Evolutionary conservation across 2,113 vertebrate genomes (phyloP), one percentile per base, ranked within the genome.

Genomic region (Pandion haliaetus): DNA sequence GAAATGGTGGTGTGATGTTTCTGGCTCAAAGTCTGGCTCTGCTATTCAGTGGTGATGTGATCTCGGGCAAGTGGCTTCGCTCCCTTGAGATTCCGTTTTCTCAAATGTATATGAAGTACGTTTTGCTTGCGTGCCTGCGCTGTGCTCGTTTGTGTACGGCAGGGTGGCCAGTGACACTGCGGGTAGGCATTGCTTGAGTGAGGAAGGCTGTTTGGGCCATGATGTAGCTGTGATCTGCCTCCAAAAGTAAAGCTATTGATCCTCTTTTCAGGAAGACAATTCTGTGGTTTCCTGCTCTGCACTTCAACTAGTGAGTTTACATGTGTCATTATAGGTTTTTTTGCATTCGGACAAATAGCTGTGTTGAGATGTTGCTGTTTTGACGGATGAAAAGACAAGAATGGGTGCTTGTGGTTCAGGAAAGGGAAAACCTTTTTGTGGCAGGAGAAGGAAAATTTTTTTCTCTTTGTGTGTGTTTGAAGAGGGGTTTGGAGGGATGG

Each of bases 121-220:
- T 80, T 80, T 61, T 61, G 36, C 23, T 58, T 10, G 14, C 5
- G 17, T 66, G 24, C 20, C 14, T 24, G 36, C 2, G 5, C 57
- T 10, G 45, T 5, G 38, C 34, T 52, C 2, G 1, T 40, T 47
- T 2, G 2, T 2, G 1, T 20, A 2, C 0, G 3, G 8, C 28
- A 4, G 17, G 9, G 38, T 26, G 80, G 29, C 23, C 10, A 5
- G 15, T 40, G 38, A 26, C 7, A 1, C 25, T 11, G 20, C 3
- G 3, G 9, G 17, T 29, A 23, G 29, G 21, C 21, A 5, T 44
- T 5, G 3, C 20, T 23, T 19, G 31, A 36, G n/a, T 10, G 3
- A 14, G 57, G 15, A 55, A 28, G 11, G 49, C 62, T 34, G 16
- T 52, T 65, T 0, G 4, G 29, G 54, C 28, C 66, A 6, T 1